phyloP scores from a whole-genome alignment of 2,113 vertebrate species.

The Gymnarchus niloticus region DNA sequence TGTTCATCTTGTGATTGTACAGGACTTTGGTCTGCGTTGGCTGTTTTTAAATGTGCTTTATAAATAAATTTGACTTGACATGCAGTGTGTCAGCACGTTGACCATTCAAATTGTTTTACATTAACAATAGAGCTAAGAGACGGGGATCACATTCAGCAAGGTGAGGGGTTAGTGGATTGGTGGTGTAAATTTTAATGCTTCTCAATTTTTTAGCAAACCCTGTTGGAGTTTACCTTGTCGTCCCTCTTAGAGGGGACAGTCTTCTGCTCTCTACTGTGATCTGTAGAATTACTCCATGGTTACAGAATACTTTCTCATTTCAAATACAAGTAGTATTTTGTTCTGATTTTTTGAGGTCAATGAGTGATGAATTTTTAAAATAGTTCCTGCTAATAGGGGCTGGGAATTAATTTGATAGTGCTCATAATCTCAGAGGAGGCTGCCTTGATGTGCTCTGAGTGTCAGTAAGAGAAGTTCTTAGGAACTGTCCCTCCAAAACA shows the following conservation, averaged over 20 bases:
- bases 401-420: slow-evolving; percentile 51
- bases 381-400: slow-evolving; percentile 66
- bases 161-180: background rate
- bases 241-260: background rate
- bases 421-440: slow-evolving; percentile 51
- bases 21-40: too few species aligned
- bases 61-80: too few species aligned
- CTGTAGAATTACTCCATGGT: background rate
- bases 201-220: background rate
- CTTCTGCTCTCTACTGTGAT: background rate
- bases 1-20: too few species aligned
- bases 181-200: background rate
- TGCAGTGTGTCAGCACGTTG: background rate
- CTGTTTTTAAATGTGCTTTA: too few species aligned
- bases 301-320: slow-evolving; percentile 12
- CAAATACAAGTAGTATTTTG: slow-evolving; percentile 34
- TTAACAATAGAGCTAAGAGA: background rate
- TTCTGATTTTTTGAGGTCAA: slow-evolving; percentile 57
- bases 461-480: slow-evolving; percentile 33
- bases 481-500: background rate
- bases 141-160: background rate
- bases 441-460: slow-evolving; percentile 46
- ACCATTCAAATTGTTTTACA: background rate
- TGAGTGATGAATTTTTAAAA: slow-evolving; percentile 59
- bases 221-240: background rate